These are phyloP conservation scores for Seriola aureovittata DNA, from an alignment of 2,113 vertebrate species.

Conservation along the genomic window DNA sequence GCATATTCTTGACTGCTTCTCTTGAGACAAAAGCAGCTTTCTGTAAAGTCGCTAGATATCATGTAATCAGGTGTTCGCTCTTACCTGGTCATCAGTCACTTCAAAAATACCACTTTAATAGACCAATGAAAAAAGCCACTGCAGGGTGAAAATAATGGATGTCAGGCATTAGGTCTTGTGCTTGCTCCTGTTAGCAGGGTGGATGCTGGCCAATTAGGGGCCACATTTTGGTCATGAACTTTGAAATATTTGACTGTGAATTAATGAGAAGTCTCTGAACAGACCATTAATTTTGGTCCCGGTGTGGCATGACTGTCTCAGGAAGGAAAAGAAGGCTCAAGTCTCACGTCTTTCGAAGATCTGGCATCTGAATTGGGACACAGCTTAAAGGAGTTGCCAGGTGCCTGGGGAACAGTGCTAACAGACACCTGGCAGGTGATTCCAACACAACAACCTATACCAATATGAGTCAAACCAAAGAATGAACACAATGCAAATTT, in stretches of 20 bases:
- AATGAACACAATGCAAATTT: background rate
- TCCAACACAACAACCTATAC: background rate
- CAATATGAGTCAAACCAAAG: background rate
- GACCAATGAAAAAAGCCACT: background rate
- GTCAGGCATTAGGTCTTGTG: background rate
- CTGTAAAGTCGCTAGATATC: too few species aligned
- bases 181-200: background rate
- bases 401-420: background rate
- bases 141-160: background rate
- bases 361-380: background rate
- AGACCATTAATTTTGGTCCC: background rate
- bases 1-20: too few species aligned
- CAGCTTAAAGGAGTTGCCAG: background rate
- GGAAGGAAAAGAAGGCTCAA: background rate
- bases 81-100: too few species aligned
- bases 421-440: background rate
- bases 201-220: background rate
- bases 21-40: too few species aligned
- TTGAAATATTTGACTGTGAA: background rate
- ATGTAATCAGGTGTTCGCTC: too few species aligned
- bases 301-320: background rate
- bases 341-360: background rate
- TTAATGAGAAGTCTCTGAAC: background rate
- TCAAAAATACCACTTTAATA: background rate
- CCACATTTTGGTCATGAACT: background rate